Evolutionary conservation across 2,888 invertebrate genomes (phyloP).

Genomic region (Lumbricus terrestris): DNA sequence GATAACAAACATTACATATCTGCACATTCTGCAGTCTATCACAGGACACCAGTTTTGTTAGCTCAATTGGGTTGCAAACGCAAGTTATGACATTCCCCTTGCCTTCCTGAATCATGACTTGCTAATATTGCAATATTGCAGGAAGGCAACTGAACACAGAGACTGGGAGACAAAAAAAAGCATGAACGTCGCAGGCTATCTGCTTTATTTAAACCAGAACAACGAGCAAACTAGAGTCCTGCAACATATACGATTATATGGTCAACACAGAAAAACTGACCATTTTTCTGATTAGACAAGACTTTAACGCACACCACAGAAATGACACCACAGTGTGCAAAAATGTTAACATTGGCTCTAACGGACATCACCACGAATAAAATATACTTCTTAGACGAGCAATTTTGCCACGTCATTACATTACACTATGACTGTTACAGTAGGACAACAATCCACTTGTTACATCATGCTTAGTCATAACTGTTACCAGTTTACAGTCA

Average conservation of each 20-base stretch:
- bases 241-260: background rate
- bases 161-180: background rate
- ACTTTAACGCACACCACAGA: background rate
- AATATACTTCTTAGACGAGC: background rate
- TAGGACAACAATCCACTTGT: background rate
- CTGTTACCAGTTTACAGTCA: background rate
- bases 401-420: background rate
- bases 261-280: no score
- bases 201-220: background rate
- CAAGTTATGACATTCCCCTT: no score
- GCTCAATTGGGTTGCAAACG: no score
- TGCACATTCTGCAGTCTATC: no score
- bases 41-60: no score
- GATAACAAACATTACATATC: background rate
- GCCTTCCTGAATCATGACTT: background rate
- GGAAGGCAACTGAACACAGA: background rate
- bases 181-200: background rate
- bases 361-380: background rate
- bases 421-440: background rate
- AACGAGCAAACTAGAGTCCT: background rate
- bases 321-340: no score
- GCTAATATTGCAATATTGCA: background rate
- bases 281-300: background rate
- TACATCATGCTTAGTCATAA: background rate
- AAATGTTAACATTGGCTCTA: no score